A percentile compares a stretch with the other conserved stretches of the same genome.
Evolutionary conservation across 2,888 invertebrate genomes (phyloP).

Genomic region (Tenthredo scrophulariae): DNA sequence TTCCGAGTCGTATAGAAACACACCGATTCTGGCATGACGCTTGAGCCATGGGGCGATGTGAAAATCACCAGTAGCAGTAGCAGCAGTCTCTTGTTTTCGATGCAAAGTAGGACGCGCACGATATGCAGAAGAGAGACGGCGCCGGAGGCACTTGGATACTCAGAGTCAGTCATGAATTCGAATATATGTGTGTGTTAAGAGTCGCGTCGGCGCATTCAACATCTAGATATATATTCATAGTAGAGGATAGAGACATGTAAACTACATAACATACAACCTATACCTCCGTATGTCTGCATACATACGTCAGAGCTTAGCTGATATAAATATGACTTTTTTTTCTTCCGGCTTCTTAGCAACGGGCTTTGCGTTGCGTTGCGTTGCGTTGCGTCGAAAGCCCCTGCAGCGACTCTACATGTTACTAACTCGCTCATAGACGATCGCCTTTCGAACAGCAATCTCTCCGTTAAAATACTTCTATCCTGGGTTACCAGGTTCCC

Average conservation of each 20-base stretch:
- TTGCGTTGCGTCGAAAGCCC: too few species aligned
- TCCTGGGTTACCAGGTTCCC: conserved; percentile 14
- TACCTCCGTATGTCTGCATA: not conserved
- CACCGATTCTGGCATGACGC: not conserved
- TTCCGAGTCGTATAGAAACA: not conserved
- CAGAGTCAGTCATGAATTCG: conserved; percentile 3
- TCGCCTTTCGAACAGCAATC: conserved; percentile 10
- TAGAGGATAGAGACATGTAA: not conserved
- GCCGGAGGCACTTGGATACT: not conserved
- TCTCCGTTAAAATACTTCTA: not conserved
- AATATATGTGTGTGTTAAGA: not conserved
- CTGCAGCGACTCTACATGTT: too few species aligned
- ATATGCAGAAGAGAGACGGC: conserved; percentile 7
- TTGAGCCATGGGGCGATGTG: not conserved
- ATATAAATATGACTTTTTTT: not conserved
- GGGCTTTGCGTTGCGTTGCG: too few species aligned
- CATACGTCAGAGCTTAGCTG: not conserved
- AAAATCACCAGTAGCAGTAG: not conserved
- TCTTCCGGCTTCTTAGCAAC: not conserved
- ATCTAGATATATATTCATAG: not conserved
- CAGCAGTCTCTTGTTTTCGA: conserved; percentile 38
- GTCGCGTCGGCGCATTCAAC: not conserved
- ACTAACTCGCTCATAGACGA: too few species aligned
- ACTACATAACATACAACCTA: not conserved
- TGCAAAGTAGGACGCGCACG: conserved; percentile 46